Evolutionary conservation across 92 coral and sea anemone genomes (phyloP).

Genomic region (Umimayanthus kanabou): DNA sequence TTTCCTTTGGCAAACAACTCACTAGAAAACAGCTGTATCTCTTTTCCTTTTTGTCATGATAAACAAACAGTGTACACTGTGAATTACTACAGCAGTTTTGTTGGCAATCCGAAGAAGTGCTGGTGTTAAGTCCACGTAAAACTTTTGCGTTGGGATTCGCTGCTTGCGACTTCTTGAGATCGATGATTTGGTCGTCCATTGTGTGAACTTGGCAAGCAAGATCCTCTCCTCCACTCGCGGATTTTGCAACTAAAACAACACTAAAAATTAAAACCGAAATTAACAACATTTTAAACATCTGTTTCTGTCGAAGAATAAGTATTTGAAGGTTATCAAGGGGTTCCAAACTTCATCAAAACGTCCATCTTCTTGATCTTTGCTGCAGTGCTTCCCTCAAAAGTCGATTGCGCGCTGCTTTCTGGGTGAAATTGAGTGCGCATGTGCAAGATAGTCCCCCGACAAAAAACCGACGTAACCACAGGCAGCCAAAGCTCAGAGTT

Average conservation of each 20-base stretch:
- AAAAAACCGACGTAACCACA: too few species aligned
- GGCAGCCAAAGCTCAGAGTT: too few species aligned
- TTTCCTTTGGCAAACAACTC: constrained; percentile 30
- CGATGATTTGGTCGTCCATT: constrained; percentile 7
- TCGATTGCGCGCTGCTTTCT: too few species aligned
- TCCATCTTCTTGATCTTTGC: too few species aligned
- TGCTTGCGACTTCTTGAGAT: neutral
- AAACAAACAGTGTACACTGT: constrained; percentile 33
- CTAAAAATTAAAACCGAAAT: neutral
- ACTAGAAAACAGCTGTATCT: constrained; percentile 26
- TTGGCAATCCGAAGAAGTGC: constrained; percentile 24
- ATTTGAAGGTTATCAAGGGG: neutral
- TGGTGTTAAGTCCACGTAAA: constrained; percentile 21
- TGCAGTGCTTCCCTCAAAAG: too few species aligned
- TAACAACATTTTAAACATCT: neutral
- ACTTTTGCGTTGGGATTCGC: neutral
- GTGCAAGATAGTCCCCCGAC: too few species aligned
- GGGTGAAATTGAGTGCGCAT: too few species aligned
- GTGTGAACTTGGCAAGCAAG: constrained; percentile 24
- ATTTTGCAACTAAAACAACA: constrained; percentile 7
- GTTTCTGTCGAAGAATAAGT: constrained; percentile 3
- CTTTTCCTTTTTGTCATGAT: constrained; percentile 20
- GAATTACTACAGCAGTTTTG: constrained; percentile 23
- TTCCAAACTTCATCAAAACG: neutral
- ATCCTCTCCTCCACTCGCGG: constrained; percentile 13